Evolutionary conservation across 2,888 invertebrate species (phyloP).

Genomic region (Leptopilina myrica): DNA sequence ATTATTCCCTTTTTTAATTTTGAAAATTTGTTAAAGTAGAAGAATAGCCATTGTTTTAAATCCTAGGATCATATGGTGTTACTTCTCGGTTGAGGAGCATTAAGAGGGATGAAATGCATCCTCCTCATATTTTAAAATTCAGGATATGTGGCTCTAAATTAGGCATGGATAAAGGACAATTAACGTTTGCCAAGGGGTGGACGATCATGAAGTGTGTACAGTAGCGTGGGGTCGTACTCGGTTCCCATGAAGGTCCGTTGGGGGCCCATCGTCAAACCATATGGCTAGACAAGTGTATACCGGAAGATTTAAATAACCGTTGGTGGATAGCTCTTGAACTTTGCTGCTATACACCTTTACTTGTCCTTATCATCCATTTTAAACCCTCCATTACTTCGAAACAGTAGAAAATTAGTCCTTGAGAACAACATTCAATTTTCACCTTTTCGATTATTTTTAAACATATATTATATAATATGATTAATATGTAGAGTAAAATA

Average conservation of each 20-base stretch:
- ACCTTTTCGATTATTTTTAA: too few species aligned
- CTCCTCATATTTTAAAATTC: constrained; percentile 64
- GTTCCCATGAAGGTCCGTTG: constrained; percentile 77
- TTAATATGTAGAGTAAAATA: too few species aligned
- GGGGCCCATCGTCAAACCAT: constrained; percentile 70
- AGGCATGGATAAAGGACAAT: constrained; percentile 56
- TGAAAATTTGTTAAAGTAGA: too few species aligned
- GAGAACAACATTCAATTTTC: too few species aligned
- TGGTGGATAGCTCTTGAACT: constrained; percentile 57
- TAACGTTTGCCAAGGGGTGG: constrained; percentile 17
- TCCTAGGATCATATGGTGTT: too few species aligned
- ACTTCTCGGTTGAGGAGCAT: neutral
- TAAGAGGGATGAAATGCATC: constrained; percentile 60
- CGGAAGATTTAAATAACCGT: constrained; percentile 77
- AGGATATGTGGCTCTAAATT: constrained; percentile 66
- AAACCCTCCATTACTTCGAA: too few species aligned
- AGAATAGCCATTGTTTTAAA: too few species aligned
- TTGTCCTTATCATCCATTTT: constrained; percentile 59
- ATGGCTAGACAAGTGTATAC: constrained; percentile 69
- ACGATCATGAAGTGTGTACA: constrained; percentile 51
- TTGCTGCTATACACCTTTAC: constrained; percentile 63
- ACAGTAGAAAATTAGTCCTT: too few species aligned
- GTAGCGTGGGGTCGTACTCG: constrained; percentile 64
- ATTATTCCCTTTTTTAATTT: too few species aligned
- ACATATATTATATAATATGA: too few species aligned